A percentile compares a stretch with the other conserved stretches of the same genome.
Conservation (phyloP, 2,113 vertebrate species). For the Myocastor coypus region DNA sequence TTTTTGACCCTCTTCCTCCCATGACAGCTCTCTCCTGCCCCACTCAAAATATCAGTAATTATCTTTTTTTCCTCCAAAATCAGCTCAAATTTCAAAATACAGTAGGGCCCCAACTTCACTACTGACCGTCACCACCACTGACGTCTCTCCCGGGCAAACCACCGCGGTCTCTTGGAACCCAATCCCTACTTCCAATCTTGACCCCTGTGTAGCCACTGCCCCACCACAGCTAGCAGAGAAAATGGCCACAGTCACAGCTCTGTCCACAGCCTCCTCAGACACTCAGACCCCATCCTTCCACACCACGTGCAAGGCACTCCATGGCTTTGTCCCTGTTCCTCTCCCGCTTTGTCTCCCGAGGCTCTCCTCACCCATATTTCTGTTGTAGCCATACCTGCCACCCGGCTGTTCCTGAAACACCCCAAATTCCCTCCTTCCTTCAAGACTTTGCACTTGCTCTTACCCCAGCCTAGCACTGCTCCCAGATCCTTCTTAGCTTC, state of each 20-base stretch:
- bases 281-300: background rate
- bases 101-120: background rate
- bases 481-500: background rate
- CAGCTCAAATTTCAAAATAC: background rate
- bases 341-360: background rate
- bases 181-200: background rate
- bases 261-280: background rate
- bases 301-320: background rate
- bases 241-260: background rate
- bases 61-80: background rate
- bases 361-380: background rate
- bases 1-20: background rate
- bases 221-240: background rate
- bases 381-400: background rate
- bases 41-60: background rate
- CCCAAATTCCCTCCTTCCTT: background rate
- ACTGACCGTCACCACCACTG: background rate
- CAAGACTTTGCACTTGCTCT: background rate
- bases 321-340: background rate
- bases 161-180: background rate
- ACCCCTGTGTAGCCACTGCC: background rate
- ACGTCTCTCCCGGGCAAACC: background rate
- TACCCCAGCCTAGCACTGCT: background rate
- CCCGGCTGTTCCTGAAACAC: background rate
- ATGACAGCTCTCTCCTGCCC: background rate